Percentiles rank a stretch among this genome's conserved stretches.
These are phyloP conservation scores for Micromesistius poutassou DNA, from an alignment of 2,797 vertebrate species.

Conservation along the genomic window DNA sequence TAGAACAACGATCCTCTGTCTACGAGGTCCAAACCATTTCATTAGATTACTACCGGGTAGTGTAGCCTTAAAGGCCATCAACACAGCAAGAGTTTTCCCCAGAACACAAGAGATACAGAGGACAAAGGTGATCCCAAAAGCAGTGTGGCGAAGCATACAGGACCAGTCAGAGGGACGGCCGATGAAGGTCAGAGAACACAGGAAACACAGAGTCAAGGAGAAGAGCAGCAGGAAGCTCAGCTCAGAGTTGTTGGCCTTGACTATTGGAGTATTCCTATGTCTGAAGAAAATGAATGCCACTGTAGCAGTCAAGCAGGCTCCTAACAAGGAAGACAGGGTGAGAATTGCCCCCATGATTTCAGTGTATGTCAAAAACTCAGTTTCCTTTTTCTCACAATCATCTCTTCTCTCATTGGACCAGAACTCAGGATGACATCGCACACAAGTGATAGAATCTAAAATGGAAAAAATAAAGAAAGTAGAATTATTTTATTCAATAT, in stretches of 20 bases:
- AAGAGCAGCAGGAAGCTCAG: constrained; percentile 55
- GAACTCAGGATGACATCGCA: constrained; percentile 47
- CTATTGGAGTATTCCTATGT: constrained; percentile 57
- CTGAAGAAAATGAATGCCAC: constrained; percentile 55
- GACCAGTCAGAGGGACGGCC: constrained; percentile 50
- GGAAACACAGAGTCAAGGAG: constrained; percentile 48
- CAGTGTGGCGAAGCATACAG: constrained; percentile 53
- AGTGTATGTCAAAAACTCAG: constrained; percentile 47
- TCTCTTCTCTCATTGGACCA: constrained; percentile 56
- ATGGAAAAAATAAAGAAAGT: not conserved
- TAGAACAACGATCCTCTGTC: constrained; percentile 50
- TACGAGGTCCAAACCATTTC: constrained; percentile 53
- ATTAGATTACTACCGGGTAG: constrained; percentile 48
- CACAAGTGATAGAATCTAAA: constrained; percentile 57
- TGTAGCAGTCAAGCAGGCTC: constrained; percentile 48
- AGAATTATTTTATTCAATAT: not conserved
- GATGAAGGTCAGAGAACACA: constrained; percentile 56
- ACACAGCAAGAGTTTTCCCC: constrained; percentile 51
- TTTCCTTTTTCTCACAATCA: constrained; percentile 45
- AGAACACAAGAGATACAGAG: constrained; percentile 56
- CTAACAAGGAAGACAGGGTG: constrained; percentile 54
- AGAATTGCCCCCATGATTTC: constrained; percentile 67
- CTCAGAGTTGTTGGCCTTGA: constrained; percentile 60
- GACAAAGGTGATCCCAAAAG: constrained; percentile 51
- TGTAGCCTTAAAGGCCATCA: constrained; percentile 51